phyloP scores from a whole-genome alignment of 2,797 vertebrate species.

The Cyclura pinguis region DNA sequence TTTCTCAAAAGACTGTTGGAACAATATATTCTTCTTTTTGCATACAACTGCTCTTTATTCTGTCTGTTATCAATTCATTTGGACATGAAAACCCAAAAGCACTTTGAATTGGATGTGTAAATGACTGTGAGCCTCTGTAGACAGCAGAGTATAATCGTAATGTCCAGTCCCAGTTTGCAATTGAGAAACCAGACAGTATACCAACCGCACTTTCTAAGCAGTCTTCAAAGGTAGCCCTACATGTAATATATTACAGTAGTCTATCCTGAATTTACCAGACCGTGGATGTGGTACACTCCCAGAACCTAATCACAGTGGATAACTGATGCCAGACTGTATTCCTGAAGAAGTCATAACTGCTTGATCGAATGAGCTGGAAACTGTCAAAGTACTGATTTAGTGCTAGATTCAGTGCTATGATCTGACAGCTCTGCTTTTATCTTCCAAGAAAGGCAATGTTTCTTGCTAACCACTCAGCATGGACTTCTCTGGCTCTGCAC shows the following conservation, averaged over 20 bases:
- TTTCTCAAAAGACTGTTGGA: too few relatives aligned
- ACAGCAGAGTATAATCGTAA: not conserved
- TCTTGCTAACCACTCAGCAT: not conserved
- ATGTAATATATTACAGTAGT: too few relatives aligned
- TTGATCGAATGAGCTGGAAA: not conserved
- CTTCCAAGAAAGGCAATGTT: not conserved
- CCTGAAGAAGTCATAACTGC: not conserved
- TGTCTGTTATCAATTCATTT: not conserved
- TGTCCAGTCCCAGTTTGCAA: not conserved
- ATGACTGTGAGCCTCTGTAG: not conserved
- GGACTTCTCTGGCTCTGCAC: not conserved
- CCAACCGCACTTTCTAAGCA: not conserved
- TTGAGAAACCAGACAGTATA: not conserved
- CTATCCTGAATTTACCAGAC: not conserved
- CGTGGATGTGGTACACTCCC: too few relatives aligned
- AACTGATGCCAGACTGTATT: not conserved
- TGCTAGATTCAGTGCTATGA: not conserved
- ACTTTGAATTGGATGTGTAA: not conserved
- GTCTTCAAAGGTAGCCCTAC: too few relatives aligned
- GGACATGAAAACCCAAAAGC: not conserved
- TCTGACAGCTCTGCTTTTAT: not conserved
- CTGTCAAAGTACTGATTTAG: too few relatives aligned
- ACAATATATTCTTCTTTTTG: too few relatives aligned
- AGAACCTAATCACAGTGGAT: not conserved
- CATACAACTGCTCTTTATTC: too few relatives aligned